Evolutionary conservation across 2,888 invertebrate genomes (phyloP).

Genomic region (Caenorhabditis sp.): DNA sequence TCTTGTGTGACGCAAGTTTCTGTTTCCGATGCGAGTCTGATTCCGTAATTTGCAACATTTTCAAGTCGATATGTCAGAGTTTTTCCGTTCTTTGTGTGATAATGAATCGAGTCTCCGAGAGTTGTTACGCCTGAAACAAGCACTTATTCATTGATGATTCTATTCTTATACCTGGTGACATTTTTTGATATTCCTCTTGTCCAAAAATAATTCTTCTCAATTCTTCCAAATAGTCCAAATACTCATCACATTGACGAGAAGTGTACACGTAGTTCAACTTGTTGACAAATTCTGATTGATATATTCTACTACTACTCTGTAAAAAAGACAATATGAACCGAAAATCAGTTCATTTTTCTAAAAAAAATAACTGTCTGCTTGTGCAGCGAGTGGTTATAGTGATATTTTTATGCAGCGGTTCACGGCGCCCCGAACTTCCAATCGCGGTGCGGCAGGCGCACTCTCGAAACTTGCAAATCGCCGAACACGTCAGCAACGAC

Average conservation of each 20-base stretch:
- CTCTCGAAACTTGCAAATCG: no score
- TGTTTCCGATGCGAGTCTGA: conserved; percentile 32
- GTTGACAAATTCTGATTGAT: conserved; percentile 35
- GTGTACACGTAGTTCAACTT: conserved; percentile 57
- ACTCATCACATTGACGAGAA: conserved; percentile 48
- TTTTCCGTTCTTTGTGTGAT: conserved; percentile 29
- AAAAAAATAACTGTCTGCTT: no score
- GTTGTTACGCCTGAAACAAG: neutral
- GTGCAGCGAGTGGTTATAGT: no score
- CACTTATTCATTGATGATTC: no score
- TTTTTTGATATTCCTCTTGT: neutral
- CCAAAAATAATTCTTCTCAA: conserved; percentile 48
- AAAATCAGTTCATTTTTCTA: no score
- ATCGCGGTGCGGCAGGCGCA: no score
- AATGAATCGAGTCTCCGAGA: conserved; percentile 21
- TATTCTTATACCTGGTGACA: conserved; percentile 38
- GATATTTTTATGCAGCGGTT: no score
- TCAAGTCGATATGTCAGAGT: conserved; percentile 35
- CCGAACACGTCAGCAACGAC: no score
- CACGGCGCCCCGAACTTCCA: no score
- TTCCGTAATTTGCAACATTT: conserved; percentile 42
- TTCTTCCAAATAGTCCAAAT: conserved; percentile 45
- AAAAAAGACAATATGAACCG: no score
- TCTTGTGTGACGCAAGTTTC: conserved; percentile 26
- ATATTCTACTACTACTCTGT: conserved; percentile 50